A percentile compares a stretch with the other conserved stretches of the same genome.
These are phyloP conservation scores for Drosophila saltans DNA, from an alignment of 1,140 invertebrate species.

Conservation along the genomic window DNA sequence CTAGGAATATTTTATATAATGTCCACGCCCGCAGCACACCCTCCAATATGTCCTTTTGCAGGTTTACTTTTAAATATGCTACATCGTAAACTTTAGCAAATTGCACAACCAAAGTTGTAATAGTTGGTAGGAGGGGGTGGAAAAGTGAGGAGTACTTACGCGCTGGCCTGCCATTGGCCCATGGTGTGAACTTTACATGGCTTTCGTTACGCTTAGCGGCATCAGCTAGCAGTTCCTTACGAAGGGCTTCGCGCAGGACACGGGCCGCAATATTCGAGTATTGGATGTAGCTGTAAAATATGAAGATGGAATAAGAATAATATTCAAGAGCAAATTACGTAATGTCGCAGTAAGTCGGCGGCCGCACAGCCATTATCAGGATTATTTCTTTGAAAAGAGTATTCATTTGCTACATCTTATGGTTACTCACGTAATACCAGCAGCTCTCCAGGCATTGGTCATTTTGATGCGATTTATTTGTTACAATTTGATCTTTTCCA, in stretches of 20 bases:
- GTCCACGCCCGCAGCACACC: neutral
- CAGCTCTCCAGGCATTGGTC: slow-evolving; percentile 86
- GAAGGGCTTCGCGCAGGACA: slow-evolving; percentile 90
- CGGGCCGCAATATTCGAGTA: slow-evolving; percentile 95
- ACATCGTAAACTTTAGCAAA: neutral
- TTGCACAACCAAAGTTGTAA: slow-evolving; percentile 36
- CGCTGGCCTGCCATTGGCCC: slow-evolving; percentile 92
- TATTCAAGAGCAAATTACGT: slow-evolving; percentile 56
- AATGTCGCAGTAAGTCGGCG: slow-evolving; percentile 39
- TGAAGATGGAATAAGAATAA: slow-evolving; percentile 15
- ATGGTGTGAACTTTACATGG: slow-evolving; percentile 91
- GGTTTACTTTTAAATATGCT: neutral
- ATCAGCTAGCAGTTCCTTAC: slow-evolving; percentile 88
- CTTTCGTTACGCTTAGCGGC: slow-evolving; percentile 90
- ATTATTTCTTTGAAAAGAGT: neutral
- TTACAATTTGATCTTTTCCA: slow-evolving; percentile 11
- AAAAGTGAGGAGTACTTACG: slow-evolving; percentile 86
- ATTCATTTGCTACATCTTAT: neutral
- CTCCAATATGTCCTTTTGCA: too few relatives aligned
- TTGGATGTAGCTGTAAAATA: slow-evolving; percentile 91
- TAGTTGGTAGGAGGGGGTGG: too few relatives aligned
- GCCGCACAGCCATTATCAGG: neutral
- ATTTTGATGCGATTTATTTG: slow-evolving; percentile 82
- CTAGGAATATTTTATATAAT: neutral
- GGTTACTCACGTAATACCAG: slow-evolving; percentile 86